Conservation (phyloP, 2,888 invertebrate genomes). For the Homarus gammarus region DNA sequence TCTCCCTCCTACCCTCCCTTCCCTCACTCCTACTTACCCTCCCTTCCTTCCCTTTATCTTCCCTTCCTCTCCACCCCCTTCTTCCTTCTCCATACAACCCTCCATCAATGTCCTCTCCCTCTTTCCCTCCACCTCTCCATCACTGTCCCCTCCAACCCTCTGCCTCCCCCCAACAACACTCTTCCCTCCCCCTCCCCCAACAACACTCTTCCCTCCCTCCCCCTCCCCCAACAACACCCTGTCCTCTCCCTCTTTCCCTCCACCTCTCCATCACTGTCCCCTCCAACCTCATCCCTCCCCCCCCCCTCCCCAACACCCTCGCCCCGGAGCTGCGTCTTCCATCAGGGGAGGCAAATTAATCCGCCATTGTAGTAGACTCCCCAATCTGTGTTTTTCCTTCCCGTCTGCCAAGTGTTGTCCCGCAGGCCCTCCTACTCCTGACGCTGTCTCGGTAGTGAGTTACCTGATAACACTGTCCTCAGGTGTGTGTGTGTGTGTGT, state of each 20-base stretch:
- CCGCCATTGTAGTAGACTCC: not conserved
- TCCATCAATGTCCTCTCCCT: not conserved
- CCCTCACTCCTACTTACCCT: not conserved
- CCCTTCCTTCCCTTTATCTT: not conserved
- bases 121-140: not conserved
- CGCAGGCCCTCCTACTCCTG: not conserved
- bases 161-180: too few species aligned
- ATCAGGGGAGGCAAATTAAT: not conserved
- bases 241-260: not conserved
- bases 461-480: too few species aligned
- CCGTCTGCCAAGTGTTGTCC: not conserved
- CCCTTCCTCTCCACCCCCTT: not conserved
- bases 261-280: too few species aligned
- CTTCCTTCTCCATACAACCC: not conserved
- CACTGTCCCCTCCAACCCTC: not conserved
- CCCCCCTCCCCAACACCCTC: too few species aligned
- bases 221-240: not conserved
- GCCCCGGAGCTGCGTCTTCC: not conserved
- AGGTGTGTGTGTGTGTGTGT: not conserved
- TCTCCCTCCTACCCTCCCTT: too few species aligned
- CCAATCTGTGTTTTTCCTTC: not conserved
- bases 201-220: too few species aligned
- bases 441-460: not conserved
- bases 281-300: too few species aligned
- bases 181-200: not conserved